These are phyloP conservation scores for Tenodera sinensis DNA, from an alignment of 2,888 invertebrate genomes.

Conservation along the genomic window DNA sequence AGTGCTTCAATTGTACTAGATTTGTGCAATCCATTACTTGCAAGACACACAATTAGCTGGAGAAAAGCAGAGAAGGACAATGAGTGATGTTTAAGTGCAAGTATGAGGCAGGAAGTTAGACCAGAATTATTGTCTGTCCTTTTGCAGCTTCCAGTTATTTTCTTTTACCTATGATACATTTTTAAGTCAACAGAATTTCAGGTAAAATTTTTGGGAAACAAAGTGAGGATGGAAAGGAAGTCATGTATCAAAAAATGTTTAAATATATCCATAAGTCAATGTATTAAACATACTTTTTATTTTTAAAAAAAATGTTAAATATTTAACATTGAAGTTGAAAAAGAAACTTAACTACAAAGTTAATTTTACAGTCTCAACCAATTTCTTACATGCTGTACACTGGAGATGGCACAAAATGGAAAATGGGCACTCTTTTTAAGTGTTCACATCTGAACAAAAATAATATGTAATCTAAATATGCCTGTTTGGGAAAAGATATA, in stretches of 20 bases:
- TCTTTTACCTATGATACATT: no score
- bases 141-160: no score
- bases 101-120: no score
- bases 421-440: background rate
- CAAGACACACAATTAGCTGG: no score
- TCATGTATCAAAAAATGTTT: background rate
- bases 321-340: background rate
- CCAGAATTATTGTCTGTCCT: no score
- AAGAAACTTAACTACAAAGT: background rate
- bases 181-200: no score
- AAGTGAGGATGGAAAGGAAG: background rate
- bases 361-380: background rate
- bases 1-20: no score
- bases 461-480: background rate
- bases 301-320: background rate
- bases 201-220: background rate
- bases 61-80: no score
- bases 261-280: background rate
- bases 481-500: background rate
- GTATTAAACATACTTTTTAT: background rate
- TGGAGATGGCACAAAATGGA: background rate
- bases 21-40: no score
- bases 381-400: background rate
- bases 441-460: background rate
- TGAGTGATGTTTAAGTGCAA: no score